A percentile compares a stretch with the other conserved stretches of the same genome.
Evolutionary conservation across 2,888 invertebrate species (phyloP).

Genomic region (Dorcus hopei): DNA sequence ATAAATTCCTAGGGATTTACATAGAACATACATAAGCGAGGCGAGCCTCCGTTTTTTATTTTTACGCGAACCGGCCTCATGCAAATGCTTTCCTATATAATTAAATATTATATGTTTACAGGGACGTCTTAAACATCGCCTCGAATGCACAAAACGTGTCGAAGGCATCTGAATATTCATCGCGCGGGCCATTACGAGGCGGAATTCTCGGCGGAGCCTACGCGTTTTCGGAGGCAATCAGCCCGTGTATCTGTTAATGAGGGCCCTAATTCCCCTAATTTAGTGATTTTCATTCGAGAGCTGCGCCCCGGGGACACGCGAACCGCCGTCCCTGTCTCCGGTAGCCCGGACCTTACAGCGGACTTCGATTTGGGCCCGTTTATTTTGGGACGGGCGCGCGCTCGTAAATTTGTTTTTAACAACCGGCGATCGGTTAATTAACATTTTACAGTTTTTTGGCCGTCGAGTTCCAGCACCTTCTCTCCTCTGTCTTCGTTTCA

Average conservation of each 20-base stretch:
- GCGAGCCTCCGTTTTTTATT: no score
- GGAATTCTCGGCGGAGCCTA: slow-evolving; percentile 25
- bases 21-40: no score
- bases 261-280: slow-evolving; percentile 48
- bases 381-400: slow-evolving; percentile 7
- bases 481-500: no score
- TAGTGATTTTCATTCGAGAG: slow-evolving; percentile 40
- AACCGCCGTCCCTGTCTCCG: not conserved
- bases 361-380: slow-evolving; percentile 2
- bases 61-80: slow-evolving; percentile 5
- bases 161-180: slow-evolving; percentile 34
- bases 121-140: slow-evolving; percentile 17
- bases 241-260: slow-evolving; percentile 48
- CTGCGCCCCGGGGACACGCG: slow-evolving; percentile 2
- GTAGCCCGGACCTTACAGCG: slow-evolving; percentile 1
- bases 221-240: slow-evolving; percentile 33
- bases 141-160: slow-evolving; percentile 35
- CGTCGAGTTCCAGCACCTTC: not conserved
- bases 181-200: slow-evolving; percentile 25
- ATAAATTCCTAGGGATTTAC: no score
- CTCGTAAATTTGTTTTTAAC: slow-evolving; percentile 19
- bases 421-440: slow-evolving; percentile 21
- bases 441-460: slow-evolving; percentile 7
- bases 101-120: slow-evolving; percentile 13
- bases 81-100: slow-evolving; percentile 16